Conservation (phyloP, 2,888 invertebrate genomes). For the Cacoxenus indagator region DNA sequence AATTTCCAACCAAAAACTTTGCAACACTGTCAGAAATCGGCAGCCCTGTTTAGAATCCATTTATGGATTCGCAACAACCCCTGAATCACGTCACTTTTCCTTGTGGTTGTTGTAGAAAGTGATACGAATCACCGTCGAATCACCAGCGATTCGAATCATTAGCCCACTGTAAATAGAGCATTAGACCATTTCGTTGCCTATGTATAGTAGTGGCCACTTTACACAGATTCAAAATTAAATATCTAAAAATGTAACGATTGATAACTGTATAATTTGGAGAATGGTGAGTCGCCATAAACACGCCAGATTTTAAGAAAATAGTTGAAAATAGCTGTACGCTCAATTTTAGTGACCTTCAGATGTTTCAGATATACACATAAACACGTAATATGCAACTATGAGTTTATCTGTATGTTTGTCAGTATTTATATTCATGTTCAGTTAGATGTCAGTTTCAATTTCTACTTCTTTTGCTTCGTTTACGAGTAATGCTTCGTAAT, state of each 20-base stretch:
- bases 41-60: no score
- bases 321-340: conserved; percentile 63
- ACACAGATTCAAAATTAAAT: no score
- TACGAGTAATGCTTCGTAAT: conserved; percentile 18
- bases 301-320: conserved; percentile 43
- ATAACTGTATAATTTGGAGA: neutral
- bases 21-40: no score
- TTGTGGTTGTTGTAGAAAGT: no score
- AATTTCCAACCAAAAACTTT: no score
- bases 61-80: no score
- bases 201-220: no score
- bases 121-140: no score
- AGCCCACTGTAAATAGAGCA: no score
- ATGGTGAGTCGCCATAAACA: neutral
- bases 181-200: no score
- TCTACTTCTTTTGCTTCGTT: neutral
- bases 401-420: conserved; percentile 13
- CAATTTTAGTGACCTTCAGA: conserved; percentile 57
- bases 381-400: neutral
- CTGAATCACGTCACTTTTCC: no score
- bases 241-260: conserved; percentile 6
- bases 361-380: conserved; percentile 49
- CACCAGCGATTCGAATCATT: no score
- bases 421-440: conserved; percentile 43
- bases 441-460: neutral